Base-by-base conservation (phyloP, 2,888 invertebrate genomes). In the Branchellion lobata region DNA sequence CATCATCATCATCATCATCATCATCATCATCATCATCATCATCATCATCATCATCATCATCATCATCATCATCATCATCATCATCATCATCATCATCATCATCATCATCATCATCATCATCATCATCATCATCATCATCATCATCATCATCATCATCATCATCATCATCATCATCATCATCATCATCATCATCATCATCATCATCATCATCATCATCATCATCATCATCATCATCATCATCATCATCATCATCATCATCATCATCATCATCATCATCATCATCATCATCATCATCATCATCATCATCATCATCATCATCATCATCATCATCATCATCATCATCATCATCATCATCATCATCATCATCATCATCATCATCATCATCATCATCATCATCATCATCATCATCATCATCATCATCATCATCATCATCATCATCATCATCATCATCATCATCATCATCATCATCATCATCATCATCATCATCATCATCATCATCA, bases 11-110 rank as follows among this genome's bases (percentile, higher is more conserved):
- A 40, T 73, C 36, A 40, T 73, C 36, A 27, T 34, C 36, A 34
- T 73, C 36, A 73, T 73, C 36, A 73, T 73, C 36, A 40, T 73
- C 33, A 73, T 73, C 36, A 40, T 73, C 36, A 40, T 73, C 36
- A 27, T 34, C 36, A 34, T 73, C 36, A 73, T 73, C 36, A 73
- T 73, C 36, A 40, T 73, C 33, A 73, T 73, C 36, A 40, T 73
- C 36, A 40, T 73, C 36, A 27, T 34, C 36, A 34, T 73, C 36
- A 73, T 73, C 36, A 73, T 73, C 36, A 40, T 73, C 33, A 73
- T 73, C 36, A 40, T 73, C 36, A 40, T 73, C 36, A 27, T 34
- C 36, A 34, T 73, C 36, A 73, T 73, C 36, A 73, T 73, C 36
- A 40, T 73, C 33, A 73, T 73, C 36, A 40, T 73, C 36, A 40